phyloP scores from a whole-genome alignment of 2,888 invertebrate species.

The Cylloceria caligata region DNA sequence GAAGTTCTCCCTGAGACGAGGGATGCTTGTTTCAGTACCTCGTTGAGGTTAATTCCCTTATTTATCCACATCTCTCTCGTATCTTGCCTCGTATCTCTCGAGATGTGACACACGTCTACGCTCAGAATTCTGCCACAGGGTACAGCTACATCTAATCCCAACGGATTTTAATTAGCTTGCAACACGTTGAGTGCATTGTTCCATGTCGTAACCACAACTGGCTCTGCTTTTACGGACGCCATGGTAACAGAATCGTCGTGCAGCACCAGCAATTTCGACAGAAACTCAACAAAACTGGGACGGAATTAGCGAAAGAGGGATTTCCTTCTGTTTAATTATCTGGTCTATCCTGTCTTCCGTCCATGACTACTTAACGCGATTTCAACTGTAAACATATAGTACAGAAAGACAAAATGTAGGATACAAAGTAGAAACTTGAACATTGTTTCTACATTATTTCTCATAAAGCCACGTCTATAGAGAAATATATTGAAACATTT shows the following conservation, averaged over 20 bases:
- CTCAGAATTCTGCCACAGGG: neutral
- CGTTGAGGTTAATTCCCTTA: conserved; percentile 13
- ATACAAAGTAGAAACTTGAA: too few relatives aligned
- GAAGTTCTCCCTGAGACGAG: neutral
- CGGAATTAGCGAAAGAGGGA: neutral
- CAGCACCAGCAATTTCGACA: neutral
- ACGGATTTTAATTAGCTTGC: conserved; percentile 37
- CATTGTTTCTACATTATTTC: too few relatives aligned
- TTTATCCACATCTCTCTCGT: neutral
- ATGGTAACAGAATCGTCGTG: neutral
- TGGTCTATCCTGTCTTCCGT: too few relatives aligned
- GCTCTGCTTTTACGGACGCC: neutral
- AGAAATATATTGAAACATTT: too few relatives aligned
- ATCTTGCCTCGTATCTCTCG: neutral
- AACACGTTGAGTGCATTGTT: conserved; percentile 20
- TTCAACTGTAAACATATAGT: neutral
- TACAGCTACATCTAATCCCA: neutral
- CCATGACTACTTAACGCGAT: conserved; percentile 11
- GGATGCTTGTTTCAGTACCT: conserved; percentile 23
- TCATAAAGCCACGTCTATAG: too few relatives aligned
- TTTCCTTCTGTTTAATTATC: conserved; percentile 2
- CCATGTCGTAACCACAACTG: conserved; percentile 3
- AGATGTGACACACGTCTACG: conserved; percentile 13
- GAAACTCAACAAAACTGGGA: conserved; percentile 4
- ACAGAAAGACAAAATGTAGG: too few relatives aligned